Base-by-base conservation (phyloP, 2,113 vertebrate species). In the Aythya baeri region DNA sequence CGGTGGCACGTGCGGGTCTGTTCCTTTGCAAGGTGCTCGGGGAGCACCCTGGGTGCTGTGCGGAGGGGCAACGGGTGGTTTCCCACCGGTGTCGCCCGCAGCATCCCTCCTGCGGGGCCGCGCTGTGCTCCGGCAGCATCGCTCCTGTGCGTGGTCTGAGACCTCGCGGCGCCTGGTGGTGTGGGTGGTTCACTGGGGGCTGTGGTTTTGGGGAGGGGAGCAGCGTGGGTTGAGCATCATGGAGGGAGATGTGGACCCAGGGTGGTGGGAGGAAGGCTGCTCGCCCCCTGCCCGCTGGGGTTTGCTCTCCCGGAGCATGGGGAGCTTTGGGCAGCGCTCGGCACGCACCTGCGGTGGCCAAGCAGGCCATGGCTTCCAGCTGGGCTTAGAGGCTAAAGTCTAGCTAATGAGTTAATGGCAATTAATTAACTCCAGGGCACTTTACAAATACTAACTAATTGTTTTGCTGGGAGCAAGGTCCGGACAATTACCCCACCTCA, bases 111-210 rank as follows among this genome's bases (percentile, higher is more conserved):
- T 2, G 10, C 17, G 38, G 63, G 36, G 36, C 66, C 1, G 23
- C 3, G 0, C 49, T 0, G 2, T 7, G 62, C 18, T 50, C 70
- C 58, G 25, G 80, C 52, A 26, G 75, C 80, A 67, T 85, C n/a
- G 0, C 63, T 61, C 9, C 18, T 4, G 50, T 0, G 0, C 0
- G 2, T 31, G 43, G 29, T 13, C 15, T 5, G 55, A 78, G 61
- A 10, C 34, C 49, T 82, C 44, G 32, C 12, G 22, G 58, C 7
- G 1, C 5, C 46, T 13, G 59, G 66, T 32, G 31, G 76, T 34
- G 21, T 0, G 18, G 49, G 31, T 38, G 54, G 23, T 25, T 52
- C 26, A 3, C 5, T 49, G 20, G 71, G 17, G 22, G 5, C 10
- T 32, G 58, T 59, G 88, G 36, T 23, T 31, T 52, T 6, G 3